These are phyloP conservation scores for Aromia moschata DNA, from an alignment of 2,888 invertebrate genomes.

Conservation along the genomic window DNA sequence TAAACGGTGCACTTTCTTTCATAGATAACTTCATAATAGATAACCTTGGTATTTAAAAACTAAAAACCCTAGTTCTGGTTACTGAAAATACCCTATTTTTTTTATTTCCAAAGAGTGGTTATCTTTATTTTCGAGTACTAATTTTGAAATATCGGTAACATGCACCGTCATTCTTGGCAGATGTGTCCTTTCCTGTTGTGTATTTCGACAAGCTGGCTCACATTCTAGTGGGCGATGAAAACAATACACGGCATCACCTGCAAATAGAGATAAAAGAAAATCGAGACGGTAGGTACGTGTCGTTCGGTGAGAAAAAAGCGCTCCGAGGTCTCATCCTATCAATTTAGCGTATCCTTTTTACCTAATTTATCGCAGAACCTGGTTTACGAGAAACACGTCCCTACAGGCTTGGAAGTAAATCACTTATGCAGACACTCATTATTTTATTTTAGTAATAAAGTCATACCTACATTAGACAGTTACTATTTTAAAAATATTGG, in stretches of 20 bases:
- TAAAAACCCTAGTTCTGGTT: too few relatives aligned
- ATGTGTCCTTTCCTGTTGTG: too few relatives aligned
- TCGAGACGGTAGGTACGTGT: background rate
- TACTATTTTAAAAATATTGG: constrained; percentile 21
- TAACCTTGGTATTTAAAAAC: too few relatives aligned
- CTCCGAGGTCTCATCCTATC: background rate
- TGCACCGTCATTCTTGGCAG: too few relatives aligned
- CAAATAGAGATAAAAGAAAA: background rate
- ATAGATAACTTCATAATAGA: too few relatives aligned
- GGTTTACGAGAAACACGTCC: constrained; percentile 7
- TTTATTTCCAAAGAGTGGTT: too few relatives aligned
- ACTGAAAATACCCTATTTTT: too few relatives aligned
- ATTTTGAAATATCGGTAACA: too few relatives aligned
- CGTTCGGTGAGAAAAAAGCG: background rate
- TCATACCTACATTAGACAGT: constrained; percentile 14
- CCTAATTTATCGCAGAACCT: constrained; percentile 10
- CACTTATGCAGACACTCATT: constrained; percentile 7
- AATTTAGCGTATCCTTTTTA: too few relatives aligned
- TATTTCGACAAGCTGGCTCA: too few relatives aligned
- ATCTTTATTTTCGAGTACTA: too few relatives aligned
- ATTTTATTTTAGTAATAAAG: constrained; percentile 18
- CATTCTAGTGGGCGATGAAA: background rate
- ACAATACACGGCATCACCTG: background rate
- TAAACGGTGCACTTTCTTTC: too few relatives aligned
- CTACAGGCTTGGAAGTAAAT: constrained; percentile 1